A percentile compares a stretch with the other conserved stretches of the same genome.
Evolutionary conservation across 2,113 vertebrate species (phyloP).

Genomic region (Centropus unirufus): DNA sequence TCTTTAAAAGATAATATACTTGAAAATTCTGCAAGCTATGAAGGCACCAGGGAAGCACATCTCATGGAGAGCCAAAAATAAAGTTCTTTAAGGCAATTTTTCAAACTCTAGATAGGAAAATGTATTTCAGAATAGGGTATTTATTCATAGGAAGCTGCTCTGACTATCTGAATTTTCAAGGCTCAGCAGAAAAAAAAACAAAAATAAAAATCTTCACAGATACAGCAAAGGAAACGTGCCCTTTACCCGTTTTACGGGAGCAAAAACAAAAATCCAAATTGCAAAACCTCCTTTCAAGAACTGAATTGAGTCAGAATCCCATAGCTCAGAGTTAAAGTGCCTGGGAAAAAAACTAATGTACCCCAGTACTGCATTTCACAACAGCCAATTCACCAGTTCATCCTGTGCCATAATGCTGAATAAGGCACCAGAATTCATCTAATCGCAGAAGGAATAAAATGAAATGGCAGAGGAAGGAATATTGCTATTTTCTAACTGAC

Average conservation of each 20-base stretch:
- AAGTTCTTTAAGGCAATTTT: neutral
- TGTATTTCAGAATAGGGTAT: neutral
- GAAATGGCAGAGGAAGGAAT: neutral
- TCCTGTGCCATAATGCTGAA: neutral
- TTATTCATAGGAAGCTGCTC: neutral
- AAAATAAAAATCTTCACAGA: neutral
- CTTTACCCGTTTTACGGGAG: neutral
- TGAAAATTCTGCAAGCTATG: neutral
- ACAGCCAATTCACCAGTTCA: neutral
- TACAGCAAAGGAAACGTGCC: neutral
- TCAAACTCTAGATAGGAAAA: neutral
- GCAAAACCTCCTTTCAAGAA: neutral
- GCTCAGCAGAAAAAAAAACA: neutral
- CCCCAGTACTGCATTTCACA: accelerated
- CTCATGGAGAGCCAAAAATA: neutral
- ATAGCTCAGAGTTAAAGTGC: neutral
- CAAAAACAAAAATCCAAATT: neutral
- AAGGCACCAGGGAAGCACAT: neutral
- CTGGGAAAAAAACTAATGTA: neutral
- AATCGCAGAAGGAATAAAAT: neutral
- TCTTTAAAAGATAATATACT: neutral
- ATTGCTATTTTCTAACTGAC: neutral
- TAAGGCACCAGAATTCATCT: neutral
- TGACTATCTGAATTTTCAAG: neutral
- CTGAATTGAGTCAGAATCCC: neutral